These are phyloP conservation scores for Euthynnus affinis DNA, from an alignment of 2,797 vertebrate genomes.

Conservation along the genomic window DNA sequence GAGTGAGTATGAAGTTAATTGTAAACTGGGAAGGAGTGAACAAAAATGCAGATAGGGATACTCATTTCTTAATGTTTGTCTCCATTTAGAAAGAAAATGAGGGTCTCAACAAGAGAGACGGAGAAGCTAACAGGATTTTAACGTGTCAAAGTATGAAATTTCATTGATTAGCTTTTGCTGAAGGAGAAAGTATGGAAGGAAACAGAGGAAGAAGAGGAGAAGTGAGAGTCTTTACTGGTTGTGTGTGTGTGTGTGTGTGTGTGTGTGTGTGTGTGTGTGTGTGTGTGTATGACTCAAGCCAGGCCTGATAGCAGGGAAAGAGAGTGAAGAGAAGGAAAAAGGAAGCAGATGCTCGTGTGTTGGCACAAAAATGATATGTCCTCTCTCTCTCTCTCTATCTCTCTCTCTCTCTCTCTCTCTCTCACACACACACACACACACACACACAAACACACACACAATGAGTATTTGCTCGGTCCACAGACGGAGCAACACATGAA, in stretches of 20 bases:
- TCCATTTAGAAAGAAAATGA: not conserved
- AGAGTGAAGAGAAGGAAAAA: slow-evolving; percentile 72
- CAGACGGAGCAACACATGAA: slow-evolving; percentile 59
- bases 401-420: not conserved
- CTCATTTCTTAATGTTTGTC: not conserved
- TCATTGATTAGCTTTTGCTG: not conserved
- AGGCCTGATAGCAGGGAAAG: slow-evolving; percentile 66
- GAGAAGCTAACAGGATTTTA: not conserved
- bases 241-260: slow-evolving; percentile 47
- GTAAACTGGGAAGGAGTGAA: not conserved
- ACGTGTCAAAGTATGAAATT: not conserved
- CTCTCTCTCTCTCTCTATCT: slow-evolving; percentile 26
- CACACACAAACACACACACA: slow-evolving; percentile 19
- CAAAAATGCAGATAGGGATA: not conserved
- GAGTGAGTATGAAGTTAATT: no score
- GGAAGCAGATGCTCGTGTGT: slow-evolving; percentile 81
- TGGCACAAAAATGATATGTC: slow-evolving; percentile 68
- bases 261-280: slow-evolving; percentile 12
- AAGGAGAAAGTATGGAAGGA: slow-evolving; percentile 18
- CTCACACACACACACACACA: slow-evolving; percentile 25
- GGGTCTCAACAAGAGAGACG: not conserved
- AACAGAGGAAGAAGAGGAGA: not conserved
- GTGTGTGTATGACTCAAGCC: slow-evolving; percentile 61
- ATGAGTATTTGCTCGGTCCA: slow-evolving; percentile 8
- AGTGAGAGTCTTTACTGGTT: slow-evolving; percentile 4